Evolutionary conservation across 2,797 vertebrate species (phyloP).

Genomic region (Alosa sapidissima): DNA sequence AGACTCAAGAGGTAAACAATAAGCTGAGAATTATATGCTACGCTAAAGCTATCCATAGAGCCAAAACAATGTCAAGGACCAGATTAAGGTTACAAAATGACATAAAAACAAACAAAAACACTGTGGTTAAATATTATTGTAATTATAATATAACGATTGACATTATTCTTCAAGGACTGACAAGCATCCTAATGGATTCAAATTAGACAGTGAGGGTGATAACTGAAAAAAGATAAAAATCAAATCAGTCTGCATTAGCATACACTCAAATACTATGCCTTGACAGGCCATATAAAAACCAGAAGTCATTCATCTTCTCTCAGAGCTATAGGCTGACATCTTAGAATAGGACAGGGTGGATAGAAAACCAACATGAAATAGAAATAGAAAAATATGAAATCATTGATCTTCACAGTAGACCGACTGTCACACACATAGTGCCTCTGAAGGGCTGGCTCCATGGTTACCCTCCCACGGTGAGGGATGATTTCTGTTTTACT

Average conservation of each 20-base stretch:
- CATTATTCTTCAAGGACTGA: neutral
- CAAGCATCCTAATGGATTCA: neutral
- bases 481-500: constrained; percentile 55
- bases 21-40: neutral
- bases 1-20: neutral
- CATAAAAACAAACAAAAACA: neutral
- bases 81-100: neutral
- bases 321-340: neutral
- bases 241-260: neutral
- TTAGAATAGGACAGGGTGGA: neutral
- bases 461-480: constrained; percentile 11
- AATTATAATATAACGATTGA: neutral
- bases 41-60: neutral
- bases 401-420: neutral
- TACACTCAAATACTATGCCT: neutral
- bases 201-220: neutral
- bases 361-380: neutral
- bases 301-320: neutral
- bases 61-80: neutral
- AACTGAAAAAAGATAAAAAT: constrained; percentile 9
- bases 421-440: neutral
- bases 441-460: neutral
- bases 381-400: neutral
- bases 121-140: neutral
- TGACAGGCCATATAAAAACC: neutral